These are phyloP conservation scores for Xyliphius kryptos DNA, from an alignment of 2,113 vertebrate genomes.

Conservation along the genomic window DNA sequence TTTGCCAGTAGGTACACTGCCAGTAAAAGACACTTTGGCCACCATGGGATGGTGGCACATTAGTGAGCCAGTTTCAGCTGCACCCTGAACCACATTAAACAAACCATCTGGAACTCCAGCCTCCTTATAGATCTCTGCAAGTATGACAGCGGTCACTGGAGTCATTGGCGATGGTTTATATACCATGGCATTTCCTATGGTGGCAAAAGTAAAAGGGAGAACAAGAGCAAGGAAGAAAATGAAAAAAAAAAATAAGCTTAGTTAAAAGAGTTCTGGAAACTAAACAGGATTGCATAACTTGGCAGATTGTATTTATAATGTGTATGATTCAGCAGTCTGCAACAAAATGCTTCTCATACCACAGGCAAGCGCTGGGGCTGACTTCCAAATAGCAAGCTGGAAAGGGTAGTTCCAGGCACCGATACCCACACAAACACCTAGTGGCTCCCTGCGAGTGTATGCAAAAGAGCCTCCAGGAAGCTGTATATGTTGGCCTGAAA, in stretches of 20 bases:
- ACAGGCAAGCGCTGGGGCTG: constrained; percentile 86
- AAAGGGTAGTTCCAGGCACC: constrained; percentile 96
- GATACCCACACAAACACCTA: constrained; percentile 91
- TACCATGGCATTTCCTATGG: constrained; percentile 89
- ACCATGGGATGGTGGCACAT: constrained; percentile 83
- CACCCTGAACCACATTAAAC: constrained; percentile 92
- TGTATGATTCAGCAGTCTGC: not conserved
- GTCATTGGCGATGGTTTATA: constrained; percentile 93
- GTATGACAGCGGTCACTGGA: constrained; percentile 72
- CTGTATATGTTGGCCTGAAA: constrained; percentile 86
- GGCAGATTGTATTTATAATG: too few relatives aligned
- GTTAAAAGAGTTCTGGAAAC: too few relatives aligned
- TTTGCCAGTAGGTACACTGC: constrained; percentile 86
- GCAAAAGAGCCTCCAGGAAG: constrained; percentile 83
- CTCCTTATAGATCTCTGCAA: constrained; percentile 88
- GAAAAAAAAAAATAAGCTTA: too few relatives aligned
- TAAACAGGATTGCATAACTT: not conserved
- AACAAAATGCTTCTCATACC: constrained; percentile 61
- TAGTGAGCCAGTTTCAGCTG: constrained; percentile 78
- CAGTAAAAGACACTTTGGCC: constrained; percentile 94
- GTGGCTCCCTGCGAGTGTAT: constrained; percentile 84
- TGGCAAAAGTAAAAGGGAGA: too few relatives aligned
- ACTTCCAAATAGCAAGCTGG: constrained; percentile 80
- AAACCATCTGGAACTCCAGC: constrained; percentile 83
- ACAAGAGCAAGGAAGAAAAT: too few relatives aligned